Percentiles rank a stretch among this genome's conserved stretches.
These are phyloP conservation scores for Clupea harengus DNA, from an alignment of 2,113 vertebrate species.

Conservation along the genomic window DNA sequence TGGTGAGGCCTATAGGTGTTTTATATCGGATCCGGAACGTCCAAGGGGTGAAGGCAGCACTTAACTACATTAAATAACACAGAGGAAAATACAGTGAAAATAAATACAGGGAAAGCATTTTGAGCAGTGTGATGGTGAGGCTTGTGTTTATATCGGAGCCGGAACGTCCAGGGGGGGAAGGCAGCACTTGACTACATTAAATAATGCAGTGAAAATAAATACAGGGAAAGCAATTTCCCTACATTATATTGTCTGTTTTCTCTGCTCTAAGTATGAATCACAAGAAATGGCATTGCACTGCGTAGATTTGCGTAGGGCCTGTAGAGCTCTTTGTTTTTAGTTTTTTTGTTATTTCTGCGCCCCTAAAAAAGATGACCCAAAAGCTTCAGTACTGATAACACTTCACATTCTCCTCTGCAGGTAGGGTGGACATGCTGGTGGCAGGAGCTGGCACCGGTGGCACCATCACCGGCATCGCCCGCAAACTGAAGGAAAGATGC, in stretches of 20 bases:
- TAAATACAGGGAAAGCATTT: not conserved
- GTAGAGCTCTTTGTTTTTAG: not conserved
- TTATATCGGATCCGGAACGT: not conserved
- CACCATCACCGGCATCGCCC: conserved; percentile 90
- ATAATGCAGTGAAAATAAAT: not conserved
- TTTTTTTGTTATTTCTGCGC: not conserved
- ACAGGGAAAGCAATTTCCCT: not conserved
- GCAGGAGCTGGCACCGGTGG: conserved; percentile 89
- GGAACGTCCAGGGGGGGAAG: not conserved
- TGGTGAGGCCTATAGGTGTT: conserved; percentile 63
- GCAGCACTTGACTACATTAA: too few relatives aligned
- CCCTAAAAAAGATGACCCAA: not conserved
- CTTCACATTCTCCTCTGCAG: conserved; percentile 57
- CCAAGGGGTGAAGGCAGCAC: not conserved
- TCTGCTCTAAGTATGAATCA: not conserved
- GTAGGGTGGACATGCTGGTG: conserved; percentile 93
- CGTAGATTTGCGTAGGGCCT: not conserved
- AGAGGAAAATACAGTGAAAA: not conserved
- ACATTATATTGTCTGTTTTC: not conserved
- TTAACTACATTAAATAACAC: not conserved
- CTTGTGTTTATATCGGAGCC: not conserved
- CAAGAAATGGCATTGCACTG: not conserved
- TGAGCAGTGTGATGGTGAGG: too few relatives aligned
- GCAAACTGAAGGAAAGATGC: conserved; percentile 94
- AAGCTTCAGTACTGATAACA: not conserved